Conservation (phyloP, 2,888 invertebrate species). For the Crioceris asparagi region DNA sequence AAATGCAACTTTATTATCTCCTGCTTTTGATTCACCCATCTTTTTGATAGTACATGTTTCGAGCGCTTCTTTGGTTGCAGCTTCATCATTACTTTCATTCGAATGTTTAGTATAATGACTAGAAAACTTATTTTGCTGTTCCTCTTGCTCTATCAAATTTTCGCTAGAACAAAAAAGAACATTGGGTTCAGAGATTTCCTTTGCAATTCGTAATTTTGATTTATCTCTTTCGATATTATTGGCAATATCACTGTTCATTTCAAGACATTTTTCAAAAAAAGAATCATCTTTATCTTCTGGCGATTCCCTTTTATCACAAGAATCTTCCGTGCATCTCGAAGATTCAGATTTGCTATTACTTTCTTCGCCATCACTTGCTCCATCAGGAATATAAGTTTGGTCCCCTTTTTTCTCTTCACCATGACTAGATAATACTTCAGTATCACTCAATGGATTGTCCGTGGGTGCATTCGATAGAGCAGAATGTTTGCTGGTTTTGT, state of each 20-base stretch:
- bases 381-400: neutral
- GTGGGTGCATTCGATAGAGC: neutral
- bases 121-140: neutral
- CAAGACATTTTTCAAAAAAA: conserved; percentile 11
- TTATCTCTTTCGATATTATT: neutral
- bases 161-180: no score
- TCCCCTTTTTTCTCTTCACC: neutral
- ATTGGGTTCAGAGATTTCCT: neutral
- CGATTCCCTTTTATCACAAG: conserved; percentile 21
- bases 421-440: neutral
- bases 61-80: conserved; percentile 2
- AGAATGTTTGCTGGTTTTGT: conserved; percentile 11
- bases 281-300: conserved; percentile 18
- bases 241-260: neutral
- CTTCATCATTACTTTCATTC: conserved; percentile 2
- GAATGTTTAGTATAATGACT: neutral
- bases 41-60: neutral
- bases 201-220: neutral
- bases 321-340: conserved; percentile 8
- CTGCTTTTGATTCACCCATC: neutral
- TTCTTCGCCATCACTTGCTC: neutral
- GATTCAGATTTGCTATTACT: no score
- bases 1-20: neutral
- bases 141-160: neutral
- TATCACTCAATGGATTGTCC: neutral